Evolutionary conservation across 2,113 vertebrate genomes (phyloP), one percentile per base, ranked within the genome.

Genomic region (Nesospiza acunhae): DNA sequence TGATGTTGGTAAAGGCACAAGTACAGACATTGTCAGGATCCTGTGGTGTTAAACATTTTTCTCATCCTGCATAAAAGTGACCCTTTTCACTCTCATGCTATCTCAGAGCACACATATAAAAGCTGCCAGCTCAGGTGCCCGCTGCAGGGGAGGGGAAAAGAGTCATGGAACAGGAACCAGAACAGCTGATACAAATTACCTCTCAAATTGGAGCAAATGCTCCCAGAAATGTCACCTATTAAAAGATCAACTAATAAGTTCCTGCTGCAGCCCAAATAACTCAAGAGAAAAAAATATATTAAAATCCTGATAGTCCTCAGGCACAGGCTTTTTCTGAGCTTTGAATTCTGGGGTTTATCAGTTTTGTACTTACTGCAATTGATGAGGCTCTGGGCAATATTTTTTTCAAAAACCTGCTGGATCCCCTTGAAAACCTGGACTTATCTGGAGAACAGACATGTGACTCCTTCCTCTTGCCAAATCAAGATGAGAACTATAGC

Each of bases 231-330:
- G 70, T 95, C 93, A 93, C 85, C 90, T 96, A 96, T 94, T 96
- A 96, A 96, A 95, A 96, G 64, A 97, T 84, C 83, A 87, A 55
- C 89, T 97, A 92, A 94, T 94, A 95, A 96, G 69, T 96, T 97
- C 93, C 89, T 96, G 93, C 78, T 89, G 91, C 37, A 92, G 42
- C 84, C 87, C 84, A 79, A 92, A 94, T 90, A 95, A 75, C 79
- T 85, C 59, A 76, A 77, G 49, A 73, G 0, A 37, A 62, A 91
- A 81, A 86, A 58, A 66, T 28, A 35, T 69, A 58, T n/a, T 58
- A 58, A n/a, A 68, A 66, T 3, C 39, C 41, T 67, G 27, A 39
- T 69, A 92, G 55, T 70, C 41, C 76, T 75, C 56, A 84, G 77
- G 53, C 1, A 2, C 35, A 31, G 10, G 1, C 21, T 73, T 92